Evolutionary conservation across 2,113 vertebrate genomes (phyloP).

Genomic region (Salvelinus sp.): DNA sequence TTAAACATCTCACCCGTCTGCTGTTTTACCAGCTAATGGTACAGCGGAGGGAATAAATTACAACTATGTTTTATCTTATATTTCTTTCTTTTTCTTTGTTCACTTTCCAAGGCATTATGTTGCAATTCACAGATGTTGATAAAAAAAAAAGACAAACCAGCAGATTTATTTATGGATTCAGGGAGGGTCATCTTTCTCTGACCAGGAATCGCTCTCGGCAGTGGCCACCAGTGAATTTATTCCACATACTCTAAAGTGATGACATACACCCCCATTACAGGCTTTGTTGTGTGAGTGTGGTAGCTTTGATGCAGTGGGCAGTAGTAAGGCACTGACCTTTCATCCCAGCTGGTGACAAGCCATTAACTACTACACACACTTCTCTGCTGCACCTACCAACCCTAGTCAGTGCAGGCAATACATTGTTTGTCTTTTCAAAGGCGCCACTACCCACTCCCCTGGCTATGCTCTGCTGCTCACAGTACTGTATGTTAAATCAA

Average conservation of each 20-base stretch:
- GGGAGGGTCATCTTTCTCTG: constrained; percentile 54
- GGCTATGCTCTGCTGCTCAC: constrained; percentile 47
- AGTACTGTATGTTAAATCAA: constrained; percentile 60
- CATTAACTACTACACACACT: constrained; percentile 76
- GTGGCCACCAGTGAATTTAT: constrained; percentile 74
- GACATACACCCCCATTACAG: constrained; percentile 65
- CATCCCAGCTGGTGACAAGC: constrained; percentile 73
- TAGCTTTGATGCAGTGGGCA: constrained; percentile 61
- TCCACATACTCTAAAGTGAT: constrained; percentile 68
- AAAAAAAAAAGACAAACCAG: constrained; percentile 66
- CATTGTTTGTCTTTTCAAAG: constrained; percentile 67
- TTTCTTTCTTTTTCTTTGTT: constrained; percentile 54
- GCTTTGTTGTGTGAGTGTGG: constrained; percentile 60
- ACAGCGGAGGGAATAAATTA: constrained; percentile 44
- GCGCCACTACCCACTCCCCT: constrained; percentile 20
- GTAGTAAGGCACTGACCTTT: constrained; percentile 74
- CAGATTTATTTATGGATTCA: constrained; percentile 74
- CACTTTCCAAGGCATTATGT: constrained; percentile 59
- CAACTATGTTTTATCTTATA: constrained; percentile 43
- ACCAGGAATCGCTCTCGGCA: constrained; percentile 65
- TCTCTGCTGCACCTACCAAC: constrained; percentile 60
- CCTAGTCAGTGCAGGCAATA: constrained; percentile 68
- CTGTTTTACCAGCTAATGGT: constrained; percentile 62
- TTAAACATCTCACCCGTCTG: constrained; percentile 40
- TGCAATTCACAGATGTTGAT: constrained; percentile 46